phyloP scores from a whole-genome alignment of 2,797 vertebrate species.

The Sciaenops ocellatus region DNA sequence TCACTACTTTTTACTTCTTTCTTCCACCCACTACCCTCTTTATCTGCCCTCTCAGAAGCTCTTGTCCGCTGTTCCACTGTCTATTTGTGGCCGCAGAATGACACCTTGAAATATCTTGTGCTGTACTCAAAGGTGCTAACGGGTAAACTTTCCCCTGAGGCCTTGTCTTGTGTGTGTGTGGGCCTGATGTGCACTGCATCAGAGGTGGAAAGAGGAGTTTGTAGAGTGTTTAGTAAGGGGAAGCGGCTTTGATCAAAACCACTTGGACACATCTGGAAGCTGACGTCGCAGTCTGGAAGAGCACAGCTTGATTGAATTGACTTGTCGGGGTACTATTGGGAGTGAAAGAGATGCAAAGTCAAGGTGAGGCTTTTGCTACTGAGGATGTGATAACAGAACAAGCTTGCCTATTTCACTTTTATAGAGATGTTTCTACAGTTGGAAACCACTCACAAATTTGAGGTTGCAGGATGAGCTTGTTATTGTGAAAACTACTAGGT shows the following conservation, averaged over 20 bases:
- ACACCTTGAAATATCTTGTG: slow-evolving; percentile 22
- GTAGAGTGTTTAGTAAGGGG: slow-evolving; percentile 5
- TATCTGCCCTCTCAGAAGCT: slow-evolving; percentile 37
- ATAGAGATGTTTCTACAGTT: background rate
- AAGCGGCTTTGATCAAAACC: slow-evolving; percentile 30
- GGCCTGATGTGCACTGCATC: slow-evolving; percentile 17
- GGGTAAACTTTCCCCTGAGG: background rate
- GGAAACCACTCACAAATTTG: background rate
- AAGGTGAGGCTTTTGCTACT: slow-evolving; percentile 9
- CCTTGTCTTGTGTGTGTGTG: background rate
- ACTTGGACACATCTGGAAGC: slow-evolving; percentile 4
- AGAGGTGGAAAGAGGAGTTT: slow-evolving; percentile 17
- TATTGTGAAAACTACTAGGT: background rate
- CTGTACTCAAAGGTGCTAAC: slow-evolving; percentile 11
- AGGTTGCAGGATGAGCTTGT: background rate
- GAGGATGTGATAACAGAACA: slow-evolving; percentile 8
- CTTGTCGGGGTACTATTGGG: slow-evolving; percentile 4
- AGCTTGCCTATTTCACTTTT: background rate
- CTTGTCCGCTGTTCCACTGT: slow-evolving; percentile 36
- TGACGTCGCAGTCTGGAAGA: slow-evolving; percentile 12
- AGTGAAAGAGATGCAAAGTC: background rate
- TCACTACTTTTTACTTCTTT: background rate
- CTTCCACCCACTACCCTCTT: slow-evolving; percentile 14
- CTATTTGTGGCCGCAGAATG: slow-evolving; percentile 54
- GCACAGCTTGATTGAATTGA: background rate